These are phyloP conservation scores for Sminthurides bifidus DNA, from an alignment of 1,140 invertebrate species.

Conservation along the genomic window DNA sequence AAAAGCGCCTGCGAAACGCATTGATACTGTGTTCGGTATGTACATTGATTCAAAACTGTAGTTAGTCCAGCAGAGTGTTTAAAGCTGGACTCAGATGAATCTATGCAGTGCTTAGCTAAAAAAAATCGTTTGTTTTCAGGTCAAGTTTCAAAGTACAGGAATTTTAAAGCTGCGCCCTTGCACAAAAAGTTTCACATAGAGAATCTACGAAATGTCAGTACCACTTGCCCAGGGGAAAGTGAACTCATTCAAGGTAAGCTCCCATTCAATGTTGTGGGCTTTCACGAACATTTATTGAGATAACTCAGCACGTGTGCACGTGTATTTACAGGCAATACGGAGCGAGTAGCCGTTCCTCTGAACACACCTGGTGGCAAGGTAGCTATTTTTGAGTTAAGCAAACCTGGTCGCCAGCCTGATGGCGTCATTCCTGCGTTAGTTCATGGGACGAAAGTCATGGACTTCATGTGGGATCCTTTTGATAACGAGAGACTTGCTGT, in stretches of 20 bases:
- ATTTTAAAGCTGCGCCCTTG: slow-evolving; percentile 75
- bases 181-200: slow-evolving; percentile 86
- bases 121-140: slow-evolving; percentile 42
- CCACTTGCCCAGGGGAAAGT: slow-evolving; percentile 83
- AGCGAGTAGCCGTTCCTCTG: slow-evolving; percentile 72
- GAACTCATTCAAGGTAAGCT: slow-evolving; percentile 72
- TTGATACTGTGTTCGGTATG: slow-evolving; percentile 71
- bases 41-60: no score
- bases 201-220: slow-evolving; percentile 78
- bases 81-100: no score
- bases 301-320: no score
- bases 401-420: slow-evolving; percentile 63
- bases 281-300: no score
- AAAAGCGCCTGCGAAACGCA: slow-evolving; percentile 49
- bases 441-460: slow-evolving; percentile 74
- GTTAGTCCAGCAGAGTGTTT: no score
- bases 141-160: slow-evolving; percentile 82
- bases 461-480: slow-evolving; percentile 91
- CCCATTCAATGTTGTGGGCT: slow-evolving; percentile 19
- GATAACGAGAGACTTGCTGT: slow-evolving; percentile 63
- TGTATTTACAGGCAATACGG: slow-evolving; percentile 54
- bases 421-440: slow-evolving; percentile 73
- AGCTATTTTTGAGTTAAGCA: slow-evolving; percentile 69
- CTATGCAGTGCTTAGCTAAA: no score
- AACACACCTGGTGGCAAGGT: slow-evolving; percentile 79